A percentile compares a stretch with the other conserved stretches of the same genome.
Evolutionary conservation across 2,113 vertebrate genomes (phyloP).

Genomic region (Pardalotus punctatus): DNA sequence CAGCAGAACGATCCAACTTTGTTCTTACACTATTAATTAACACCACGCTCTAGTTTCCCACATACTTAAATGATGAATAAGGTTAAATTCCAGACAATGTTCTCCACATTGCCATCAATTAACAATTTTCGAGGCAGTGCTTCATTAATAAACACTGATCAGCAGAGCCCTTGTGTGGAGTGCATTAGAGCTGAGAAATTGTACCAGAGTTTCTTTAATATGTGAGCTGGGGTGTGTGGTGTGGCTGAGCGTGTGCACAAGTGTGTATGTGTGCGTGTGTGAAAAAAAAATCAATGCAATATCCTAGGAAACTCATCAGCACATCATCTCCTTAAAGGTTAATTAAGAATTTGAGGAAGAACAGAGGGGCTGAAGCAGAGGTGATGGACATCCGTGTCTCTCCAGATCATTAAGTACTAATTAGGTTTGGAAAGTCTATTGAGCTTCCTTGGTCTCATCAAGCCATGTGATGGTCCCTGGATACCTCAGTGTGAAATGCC

Average conservation of each 20-base stretch:
- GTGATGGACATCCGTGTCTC: conserved; percentile 75
- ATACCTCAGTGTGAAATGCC: conserved; percentile 75
- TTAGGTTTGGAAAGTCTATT: conserved; percentile 83
- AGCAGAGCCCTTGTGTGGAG: conserved; percentile 53
- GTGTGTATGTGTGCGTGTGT: background rate
- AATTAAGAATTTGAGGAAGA: conserved; percentile 81
- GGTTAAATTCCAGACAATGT: conserved; percentile 80
- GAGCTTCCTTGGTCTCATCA: conserved; percentile 74
- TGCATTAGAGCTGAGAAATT: conserved; percentile 44
- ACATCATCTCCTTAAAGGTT: conserved; percentile 81
- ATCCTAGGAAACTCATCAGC: conserved; percentile 69
- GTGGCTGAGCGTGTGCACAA: background rate
- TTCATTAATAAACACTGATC: conserved; percentile 82
- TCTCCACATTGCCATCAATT: conserved; percentile 78
- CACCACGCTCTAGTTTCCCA: conserved; percentile 68
- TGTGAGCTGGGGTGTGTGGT: conserved; percentile 12
- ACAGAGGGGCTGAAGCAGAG: conserved; percentile 61
- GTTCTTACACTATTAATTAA: conserved; percentile 79
- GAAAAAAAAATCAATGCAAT: conserved; percentile 55
- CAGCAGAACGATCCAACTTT: conserved; percentile 61
- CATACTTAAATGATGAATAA: conserved; percentile 79
- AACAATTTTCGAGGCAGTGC: conserved; percentile 73
- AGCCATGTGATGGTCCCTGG: conserved; percentile 71
- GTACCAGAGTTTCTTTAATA: background rate
- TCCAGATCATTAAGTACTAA: conserved; percentile 88